Conservation (phyloP, 2,888 invertebrate genomes). For the Coelopa pilipes region DNA sequence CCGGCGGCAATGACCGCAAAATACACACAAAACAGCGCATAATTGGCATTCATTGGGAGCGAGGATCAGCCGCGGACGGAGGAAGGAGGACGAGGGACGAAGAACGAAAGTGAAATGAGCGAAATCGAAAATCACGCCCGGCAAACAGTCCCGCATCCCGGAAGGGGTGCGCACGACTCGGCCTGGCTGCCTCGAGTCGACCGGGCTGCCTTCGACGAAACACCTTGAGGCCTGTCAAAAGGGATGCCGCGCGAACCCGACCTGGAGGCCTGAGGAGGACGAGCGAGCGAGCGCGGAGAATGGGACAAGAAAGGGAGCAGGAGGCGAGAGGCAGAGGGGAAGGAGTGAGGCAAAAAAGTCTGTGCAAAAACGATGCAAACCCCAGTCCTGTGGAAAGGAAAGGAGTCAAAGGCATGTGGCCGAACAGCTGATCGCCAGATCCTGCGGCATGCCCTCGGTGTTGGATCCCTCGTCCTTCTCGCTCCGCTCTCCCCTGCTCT, state of each 20-base stretch:
- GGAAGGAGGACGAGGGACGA: background rate
- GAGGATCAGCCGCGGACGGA: slow-evolving; percentile 6
- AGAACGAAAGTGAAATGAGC: slow-evolving; percentile 6
- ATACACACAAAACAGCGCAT: slow-evolving; percentile 25
- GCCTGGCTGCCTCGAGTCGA: too few species aligned
- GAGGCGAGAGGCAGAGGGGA: too few species aligned
- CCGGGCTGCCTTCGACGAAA: slow-evolving; percentile 2
- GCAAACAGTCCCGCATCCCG: background rate
- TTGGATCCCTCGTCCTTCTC: background rate
- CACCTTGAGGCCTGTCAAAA: slow-evolving; percentile 15
- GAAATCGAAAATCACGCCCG: slow-evolving; percentile 19
- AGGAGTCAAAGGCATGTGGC: background rate
- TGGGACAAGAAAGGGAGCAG: too few species aligned
- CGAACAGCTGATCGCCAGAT: slow-evolving; percentile 12
- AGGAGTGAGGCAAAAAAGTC: too few species aligned
- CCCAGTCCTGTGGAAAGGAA: too few species aligned
- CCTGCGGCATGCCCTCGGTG: background rate
- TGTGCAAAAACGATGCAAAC: too few species aligned
- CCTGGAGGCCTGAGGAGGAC: too few species aligned
- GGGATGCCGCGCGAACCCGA: background rate
- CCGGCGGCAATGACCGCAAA: slow-evolving; percentile 31
- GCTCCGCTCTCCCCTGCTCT: background rate
- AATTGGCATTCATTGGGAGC: slow-evolving; percentile 18
- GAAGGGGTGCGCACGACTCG: background rate
- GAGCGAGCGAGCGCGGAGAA: too few species aligned